Base-by-base conservation (phyloP, 2,888 invertebrate genomes). In the Volucella inflata region DNA sequence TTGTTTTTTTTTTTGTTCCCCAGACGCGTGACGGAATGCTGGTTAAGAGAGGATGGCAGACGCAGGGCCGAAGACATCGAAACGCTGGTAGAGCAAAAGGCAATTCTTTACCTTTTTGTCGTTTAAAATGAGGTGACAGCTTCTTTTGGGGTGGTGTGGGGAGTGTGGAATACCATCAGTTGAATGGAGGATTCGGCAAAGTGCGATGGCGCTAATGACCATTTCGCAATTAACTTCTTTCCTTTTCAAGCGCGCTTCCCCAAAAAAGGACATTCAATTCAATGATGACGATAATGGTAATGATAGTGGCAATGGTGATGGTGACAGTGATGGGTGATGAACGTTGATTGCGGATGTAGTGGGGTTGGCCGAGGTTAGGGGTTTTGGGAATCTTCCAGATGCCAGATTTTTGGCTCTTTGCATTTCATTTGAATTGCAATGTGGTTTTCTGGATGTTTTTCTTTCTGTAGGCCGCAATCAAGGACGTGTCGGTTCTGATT, bases 211-310 rank as follows among this genome's bases (percentile, higher is more conserved):
- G 60, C 71, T 84, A 84, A 84, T 84, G 84, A 84, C 84, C 70
- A 79, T 80, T 84, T 84, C 48, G 84, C 84, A 84, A 84, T 84
- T 84, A 84, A 84, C 80, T 80, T 84, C 14, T 36, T 64, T 42
- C 46, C 36, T 14, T 44, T 16, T 16, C 60, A 60, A 55, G 30
- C 30, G 30, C 30, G 30, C 30, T 6, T 30, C 30, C 30, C 17
- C 17, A 11, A 21, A 48, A 72, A 71, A 68, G 62, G 72, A 83
- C 78, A 83, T 83, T 67, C 40, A 71, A 80, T 84, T 76, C 51
- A 76, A 80, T 76, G 59, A 40, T 42, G 55, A 17, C 30, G 64
- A n/a, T 30, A 64, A 40, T 59, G 60, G 51, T 30, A 30, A 30
- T 30, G 30, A 4, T 21, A 21, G 4, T 21, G 21, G 3, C 21